Evolutionary conservation across 2,797 vertebrate genomes (phyloP), one percentile per base, ranked within the genome.

Genomic region (Macropodus opercularis): DNA sequence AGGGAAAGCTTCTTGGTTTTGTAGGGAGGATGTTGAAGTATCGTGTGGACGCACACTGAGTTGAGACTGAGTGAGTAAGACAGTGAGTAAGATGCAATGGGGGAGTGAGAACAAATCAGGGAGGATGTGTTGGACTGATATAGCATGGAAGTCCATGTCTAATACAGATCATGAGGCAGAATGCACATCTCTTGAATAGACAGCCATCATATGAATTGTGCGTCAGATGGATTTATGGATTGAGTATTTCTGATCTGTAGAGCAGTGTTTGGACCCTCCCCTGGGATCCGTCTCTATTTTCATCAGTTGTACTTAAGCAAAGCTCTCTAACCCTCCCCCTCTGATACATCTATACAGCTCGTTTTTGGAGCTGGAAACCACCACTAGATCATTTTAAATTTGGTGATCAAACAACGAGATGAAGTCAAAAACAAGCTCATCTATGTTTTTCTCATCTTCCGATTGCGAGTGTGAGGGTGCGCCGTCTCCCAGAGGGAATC

Each of bases 281-380:
- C 4, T 22, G 74, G 75, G 77, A 81, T 47, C 48, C 64, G 75
- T 75, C 57, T 59, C 74, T 78, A 62, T 63, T 79, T 69, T 64
- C 65, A 81, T 86, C 83, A 83, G 82, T 85, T 84, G 56, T 77
- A 85, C 77, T 86, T 80, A 85, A 72, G 63, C 55, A 60, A 63
- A 85, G 70, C 63, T 63, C 36, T 70, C 55, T 44, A 65, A 78
- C 61, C 62, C 53, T 35, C 41, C n/a, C 39, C 34, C 50, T 80
- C 55, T 57, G 66, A 48, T 39, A 63, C 62, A 70, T 63, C 61
- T 73, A 63, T 75, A 65, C 54, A n/a, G n/a, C n/a, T n/a, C n/a
- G n/a, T n/a, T n/a, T n/a, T n/a, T n/a, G n/a, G n/a, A n/a, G 59
- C 68, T 75, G 35, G 73, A 55, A 67, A 69, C 49, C 65, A 58